These are phyloP conservation scores for Rachycentron canadum DNA, from an alignment of 2,797 vertebrate genomes.

Conservation along the genomic window DNA sequence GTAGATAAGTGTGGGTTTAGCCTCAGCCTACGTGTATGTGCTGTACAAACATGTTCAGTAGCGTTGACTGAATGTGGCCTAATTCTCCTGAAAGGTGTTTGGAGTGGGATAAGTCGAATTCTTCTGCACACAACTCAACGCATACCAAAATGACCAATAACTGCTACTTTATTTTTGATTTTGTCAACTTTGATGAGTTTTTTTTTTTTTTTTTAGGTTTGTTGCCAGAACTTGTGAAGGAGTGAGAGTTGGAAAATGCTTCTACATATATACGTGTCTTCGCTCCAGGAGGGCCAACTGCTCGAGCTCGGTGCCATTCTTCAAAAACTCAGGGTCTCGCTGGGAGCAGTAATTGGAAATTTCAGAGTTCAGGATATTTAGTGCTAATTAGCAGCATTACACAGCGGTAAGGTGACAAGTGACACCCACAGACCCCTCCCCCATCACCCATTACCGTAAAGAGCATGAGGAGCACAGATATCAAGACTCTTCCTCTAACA, in stretches of 20 bases:
- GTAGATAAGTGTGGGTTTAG: constrained; percentile 43
- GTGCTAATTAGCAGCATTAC: constrained; percentile 73
- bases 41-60: constrained; percentile 21
- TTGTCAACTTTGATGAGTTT: constrained; percentile 16
- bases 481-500: constrained; percentile 50
- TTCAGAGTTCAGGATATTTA: constrained; percentile 72
- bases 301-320: constrained; percentile 54
- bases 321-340: constrained; percentile 62
- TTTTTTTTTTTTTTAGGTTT: constrained; percentile 37
- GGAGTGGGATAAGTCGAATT: constrained; percentile 59
- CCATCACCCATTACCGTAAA: constrained; percentile 33
- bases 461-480: constrained; percentile 39
- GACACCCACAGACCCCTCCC: constrained; percentile 57
- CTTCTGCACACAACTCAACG: constrained; percentile 50
- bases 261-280: constrained; percentile 36
- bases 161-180: neutral
- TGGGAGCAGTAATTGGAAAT: constrained; percentile 74
- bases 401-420: constrained; percentile 72
- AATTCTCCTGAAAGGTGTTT: constrained; percentile 67
- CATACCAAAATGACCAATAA: constrained; percentile 30
- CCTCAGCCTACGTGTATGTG: constrained; percentile 8
- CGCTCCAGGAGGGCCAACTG: constrained; percentile 36
- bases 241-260: neutral
- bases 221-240: neutral
- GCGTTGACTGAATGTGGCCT: constrained; percentile 28